Evolutionary conservation across 2,797 vertebrate species (phyloP), one percentile per base, ranked within the genome.

Genomic region (Gymnocypris eckloni): DNA sequence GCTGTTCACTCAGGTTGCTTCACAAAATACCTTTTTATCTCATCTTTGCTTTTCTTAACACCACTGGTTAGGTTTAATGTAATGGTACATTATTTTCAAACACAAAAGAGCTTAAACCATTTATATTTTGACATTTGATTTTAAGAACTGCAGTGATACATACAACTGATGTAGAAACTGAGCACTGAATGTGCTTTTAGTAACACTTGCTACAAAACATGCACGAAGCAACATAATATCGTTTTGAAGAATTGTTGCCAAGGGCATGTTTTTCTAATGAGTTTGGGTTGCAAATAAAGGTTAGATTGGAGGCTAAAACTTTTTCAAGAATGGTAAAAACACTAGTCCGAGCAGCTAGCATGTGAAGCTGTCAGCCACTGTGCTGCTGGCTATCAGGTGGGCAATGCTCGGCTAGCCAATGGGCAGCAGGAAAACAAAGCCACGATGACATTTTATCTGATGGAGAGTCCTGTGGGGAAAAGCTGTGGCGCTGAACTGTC

Each of bases 381-480:
- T 76, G 10, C 73, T 41, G 64, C 37, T 3, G 86, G 88, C 87
- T 89, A 89, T 91, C 90, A 93, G 94, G 93, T 95, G 92, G 88
- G 87, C 90, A 84, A 90, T 33, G 83, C 56, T 90, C 79, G 87
- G 91, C 87, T 86, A 73, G 89, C 92, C 92, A 91, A 92, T 93
- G 91, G 93, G 93, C 92, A 85, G 87, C 69, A 33, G 22, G 86
- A 89, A 93, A 94, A 94, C 94, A 94, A 95, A 95, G 92, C 92
- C 89, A 86, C 52, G 73, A 91, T 95, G 94, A 95, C 95, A 95
- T 95, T 94, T 94, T 90, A 94, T 95, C 93, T 94, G 92, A 94
- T 86, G 89, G 90, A 89, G 82, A 92, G 90, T 94, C 93, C 95
- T 93, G 91, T 90, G 93, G 93, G 93, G 94, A 88, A 70, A 86